A percentile compares a stretch with the other conserved stretches of the same genome.
Conservation (phyloP, 1,140 invertebrate species). For the Ostrea edulis region DNA sequence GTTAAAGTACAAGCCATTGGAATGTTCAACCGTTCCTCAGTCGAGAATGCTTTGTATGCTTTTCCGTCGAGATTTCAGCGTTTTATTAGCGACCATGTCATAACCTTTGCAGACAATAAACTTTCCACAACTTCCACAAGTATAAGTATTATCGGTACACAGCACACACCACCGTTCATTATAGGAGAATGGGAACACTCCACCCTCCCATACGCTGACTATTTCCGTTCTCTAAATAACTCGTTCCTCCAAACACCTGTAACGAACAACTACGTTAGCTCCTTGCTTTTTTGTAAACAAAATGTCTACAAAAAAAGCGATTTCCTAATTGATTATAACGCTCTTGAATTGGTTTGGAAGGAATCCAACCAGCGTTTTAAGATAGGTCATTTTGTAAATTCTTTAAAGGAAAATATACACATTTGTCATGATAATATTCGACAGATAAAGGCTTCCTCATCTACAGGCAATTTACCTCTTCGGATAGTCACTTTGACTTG, state of each 20-base stretch:
- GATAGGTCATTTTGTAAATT: not conserved
- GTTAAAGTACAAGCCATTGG: not conserved
- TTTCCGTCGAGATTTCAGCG: not conserved
- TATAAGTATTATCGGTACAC: not conserved
- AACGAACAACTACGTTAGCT: not conserved
- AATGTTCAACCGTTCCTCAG: not conserved
- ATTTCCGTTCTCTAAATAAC: not conserved
- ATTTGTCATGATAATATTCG: not conserved
- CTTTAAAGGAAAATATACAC: not conserved
- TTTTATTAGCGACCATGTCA: not conserved
- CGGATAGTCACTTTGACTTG: slow-evolving; percentile 13
- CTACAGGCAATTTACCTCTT: not conserved
- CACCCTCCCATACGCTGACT: not conserved
- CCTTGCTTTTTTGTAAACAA: slow-evolving; percentile 23
- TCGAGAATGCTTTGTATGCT: not conserved
- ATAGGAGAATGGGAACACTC: not conserved
- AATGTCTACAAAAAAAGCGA: not conserved
- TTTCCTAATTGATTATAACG: not conserved
- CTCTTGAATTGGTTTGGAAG: not conserved
- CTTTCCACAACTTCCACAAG: not conserved
- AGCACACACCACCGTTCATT: not conserved
- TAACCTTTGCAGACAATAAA: not conserved
- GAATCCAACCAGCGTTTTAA: not conserved
- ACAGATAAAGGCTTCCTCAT: not conserved
- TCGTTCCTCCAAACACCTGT: not conserved